These are phyloP conservation scores for Arvicanthis niloticus DNA, from an alignment of 2,113 vertebrate species.

Conservation along the genomic window DNA sequence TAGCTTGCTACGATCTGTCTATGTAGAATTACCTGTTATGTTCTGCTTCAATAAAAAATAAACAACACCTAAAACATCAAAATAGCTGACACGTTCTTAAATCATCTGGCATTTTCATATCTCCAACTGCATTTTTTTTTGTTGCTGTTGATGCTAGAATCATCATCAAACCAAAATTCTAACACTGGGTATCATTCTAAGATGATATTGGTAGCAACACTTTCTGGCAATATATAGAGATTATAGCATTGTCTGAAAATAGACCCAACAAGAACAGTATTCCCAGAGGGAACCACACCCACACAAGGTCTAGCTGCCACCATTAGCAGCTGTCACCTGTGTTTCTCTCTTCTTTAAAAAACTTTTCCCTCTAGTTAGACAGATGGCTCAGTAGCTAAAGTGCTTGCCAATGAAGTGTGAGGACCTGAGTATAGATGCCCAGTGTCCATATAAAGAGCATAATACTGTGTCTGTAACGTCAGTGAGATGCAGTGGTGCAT, in stretches of 20 bases:
- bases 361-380: not conserved
- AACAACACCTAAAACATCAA: not conserved
- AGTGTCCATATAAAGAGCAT: not conserved
- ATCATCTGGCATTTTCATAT: slow-evolving; percentile 51
- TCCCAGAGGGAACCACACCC: slow-evolving; percentile 40
- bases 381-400: not conserved
- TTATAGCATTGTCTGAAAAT: slow-evolving; percentile 27
- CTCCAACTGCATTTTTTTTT: not conserved
- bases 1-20: not conserved
- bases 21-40: not conserved
- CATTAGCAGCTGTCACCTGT: not conserved
- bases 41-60: not conserved
- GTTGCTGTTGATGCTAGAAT: slow-evolving; percentile 15
- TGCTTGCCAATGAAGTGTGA: not conserved
- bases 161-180: slow-evolving; percentile 57
- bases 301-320: slow-evolving; percentile 1
- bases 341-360: not conserved
- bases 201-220: not conserved
- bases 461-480: not conserved
- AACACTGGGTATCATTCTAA: slow-evolving; percentile 53
- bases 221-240: slow-evolving; percentile 43
- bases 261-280: slow-evolving; percentile 4
- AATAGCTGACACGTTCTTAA: slow-evolving; percentile 1
- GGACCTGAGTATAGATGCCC: not conserved
- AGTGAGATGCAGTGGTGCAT: not conserved